Conservation (phyloP, 2,113 vertebrate genomes). For the Phaethon lepturus region DNA sequence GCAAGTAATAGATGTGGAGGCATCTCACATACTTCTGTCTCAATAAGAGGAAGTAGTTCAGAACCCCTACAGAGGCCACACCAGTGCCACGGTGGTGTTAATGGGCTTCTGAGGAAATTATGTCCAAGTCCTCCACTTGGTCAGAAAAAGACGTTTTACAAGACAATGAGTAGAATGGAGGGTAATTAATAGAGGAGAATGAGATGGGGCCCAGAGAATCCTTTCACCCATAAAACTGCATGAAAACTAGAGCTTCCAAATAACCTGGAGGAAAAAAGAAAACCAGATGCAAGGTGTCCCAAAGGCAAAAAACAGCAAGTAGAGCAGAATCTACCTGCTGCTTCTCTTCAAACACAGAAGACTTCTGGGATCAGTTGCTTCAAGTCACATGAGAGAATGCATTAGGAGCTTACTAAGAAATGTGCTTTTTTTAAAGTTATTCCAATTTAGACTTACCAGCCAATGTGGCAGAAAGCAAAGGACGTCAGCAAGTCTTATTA, state of each 20-base stretch:
- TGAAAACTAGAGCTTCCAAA: background rate
- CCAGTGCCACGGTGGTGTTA: background rate
- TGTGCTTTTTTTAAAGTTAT: conserved; percentile 32
- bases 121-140: background rate
- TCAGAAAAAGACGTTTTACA: background rate
- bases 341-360: background rate
- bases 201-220: background rate
- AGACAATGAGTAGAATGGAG: background rate
- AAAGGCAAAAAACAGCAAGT: background rate
- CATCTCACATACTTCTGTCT: background rate
- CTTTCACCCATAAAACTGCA: background rate
- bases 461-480: conserved; percentile 59
- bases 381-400: background rate
- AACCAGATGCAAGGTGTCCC: background rate
- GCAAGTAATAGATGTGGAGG: background rate
- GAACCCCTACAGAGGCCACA: background rate
- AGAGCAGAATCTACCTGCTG: background rate
- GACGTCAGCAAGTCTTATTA: conserved; percentile 66
- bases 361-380: background rate
- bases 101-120: background rate
- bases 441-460: conserved; percentile 62
- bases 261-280: background rate
- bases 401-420: conserved; percentile 28
- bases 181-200: background rate
- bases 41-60: background rate